Evolutionary conservation across 1,140 invertebrate species (phyloP).

Genomic region (Bombyx mandarina): DNA sequence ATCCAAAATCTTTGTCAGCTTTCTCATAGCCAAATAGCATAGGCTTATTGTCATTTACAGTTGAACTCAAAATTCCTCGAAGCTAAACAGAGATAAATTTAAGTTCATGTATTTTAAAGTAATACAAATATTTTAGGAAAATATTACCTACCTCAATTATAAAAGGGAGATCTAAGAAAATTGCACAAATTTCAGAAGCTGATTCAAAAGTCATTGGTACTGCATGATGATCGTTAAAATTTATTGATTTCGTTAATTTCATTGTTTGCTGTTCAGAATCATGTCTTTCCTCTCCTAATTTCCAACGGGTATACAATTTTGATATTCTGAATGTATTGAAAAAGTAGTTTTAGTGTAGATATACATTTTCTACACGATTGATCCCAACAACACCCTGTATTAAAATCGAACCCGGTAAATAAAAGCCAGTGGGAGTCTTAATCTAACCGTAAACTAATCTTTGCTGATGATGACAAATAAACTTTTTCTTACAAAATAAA

Average conservation of each 20-base stretch:
- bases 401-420: not conserved
- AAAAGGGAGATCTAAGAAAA: conserved; percentile 32
- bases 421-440: no score
- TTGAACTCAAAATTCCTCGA: conserved; percentile 26
- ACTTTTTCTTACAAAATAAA: no score
- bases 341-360: not conserved
- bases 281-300: conserved; percentile 21
- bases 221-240: conserved; percentile 33
- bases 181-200: conserved; percentile 18
- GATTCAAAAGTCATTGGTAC: conserved; percentile 19
- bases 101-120: not conserved
- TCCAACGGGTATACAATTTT: conserved; percentile 44
- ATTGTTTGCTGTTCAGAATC: conserved; percentile 21
- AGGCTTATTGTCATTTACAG: conserved; percentile 5
- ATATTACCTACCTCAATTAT: conserved; percentile 28
- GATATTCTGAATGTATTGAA: conserved; percentile 25
- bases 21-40: conserved; percentile 36
- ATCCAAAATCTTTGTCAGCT: conserved; percentile 28
- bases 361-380: not conserved
- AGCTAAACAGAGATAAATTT: conserved; percentile 24
- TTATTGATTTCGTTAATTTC: conserved; percentile 14
- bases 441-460: no score
- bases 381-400: not conserved
- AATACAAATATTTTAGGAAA: not conserved
- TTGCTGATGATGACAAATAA: no score